Base-by-base conservation (phyloP, 2,888 invertebrate species). In the Drosophila leonis region DNA sequence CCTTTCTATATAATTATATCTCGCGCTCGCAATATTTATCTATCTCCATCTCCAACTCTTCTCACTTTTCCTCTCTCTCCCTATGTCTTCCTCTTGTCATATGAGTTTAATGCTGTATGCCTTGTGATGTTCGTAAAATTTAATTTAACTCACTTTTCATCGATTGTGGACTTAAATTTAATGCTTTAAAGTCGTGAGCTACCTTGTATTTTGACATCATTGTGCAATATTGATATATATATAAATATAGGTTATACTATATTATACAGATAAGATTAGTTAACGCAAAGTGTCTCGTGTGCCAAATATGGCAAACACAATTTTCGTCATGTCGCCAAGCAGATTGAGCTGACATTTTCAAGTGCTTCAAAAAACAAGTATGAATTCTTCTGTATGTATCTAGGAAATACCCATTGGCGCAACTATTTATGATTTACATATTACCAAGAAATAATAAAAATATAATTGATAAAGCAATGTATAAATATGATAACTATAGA, bases 221-320 rank as follows among this genome's bases (percentile, higher is more conserved):
- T 20, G 18, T n/a, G 6, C 20, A 52, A 52, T 42, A 33, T 42
- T 20, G 5, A 3, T 64, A 44, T 55, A 6, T 20, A 35, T 18
- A 35, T 42, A 24, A 15, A 39, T 15, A 4, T 24, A n/a, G n/a
- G n/a, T n/a, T n/a, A 24, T 24, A 24, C 24, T 46, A n/a, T 48
- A 31, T 15, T 20, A 27, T 15, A 33, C 24, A 33, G 73, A 73
- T 73, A 42, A 73, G 74, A 73, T 73, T 56, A 73, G 39, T 62
- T 55, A 29, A 49, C 31, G 29, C 41, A 72, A 52, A 44, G 29
- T 61, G n/a, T 54, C 54, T 65, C 59, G 59, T 35, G 49, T 55
- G 37, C 56, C 59, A 67, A 55, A 63, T 55, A 51, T n/a, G 39
- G 66, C 59, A 62, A 72, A 33, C 57, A 57, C 52, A 54, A 49